phyloP scores from a whole-genome alignment of 2,113 vertebrate species.

The Neotragus pygmaeus region DNA sequence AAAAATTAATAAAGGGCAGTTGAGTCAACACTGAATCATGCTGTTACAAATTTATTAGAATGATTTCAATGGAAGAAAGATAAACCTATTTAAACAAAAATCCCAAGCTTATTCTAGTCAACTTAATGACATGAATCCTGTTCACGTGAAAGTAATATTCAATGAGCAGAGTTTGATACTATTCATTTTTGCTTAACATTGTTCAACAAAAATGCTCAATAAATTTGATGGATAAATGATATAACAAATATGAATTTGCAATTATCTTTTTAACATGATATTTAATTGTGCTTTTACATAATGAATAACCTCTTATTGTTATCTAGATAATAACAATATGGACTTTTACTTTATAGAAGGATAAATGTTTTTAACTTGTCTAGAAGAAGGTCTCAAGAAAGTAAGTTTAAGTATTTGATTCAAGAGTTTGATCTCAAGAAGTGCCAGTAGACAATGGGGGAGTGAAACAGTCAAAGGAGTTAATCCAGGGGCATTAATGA shows the following conservation, averaged over 20 bases:
- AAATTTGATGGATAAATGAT: not conserved
- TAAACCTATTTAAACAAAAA: not conserved
- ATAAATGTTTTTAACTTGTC: not conserved
- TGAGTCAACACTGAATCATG: constrained; percentile 23
- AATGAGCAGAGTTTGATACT: not conserved
- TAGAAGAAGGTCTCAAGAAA: not conserved
- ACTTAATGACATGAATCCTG: not conserved
- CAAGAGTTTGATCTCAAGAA: not conserved
- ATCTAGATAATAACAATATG: not conserved
- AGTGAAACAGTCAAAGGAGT: not conserved
- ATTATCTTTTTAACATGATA: not conserved
- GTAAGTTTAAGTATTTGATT: not conserved
- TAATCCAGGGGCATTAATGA: not conserved
- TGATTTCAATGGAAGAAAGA: not conserved
- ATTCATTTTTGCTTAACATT: not conserved
- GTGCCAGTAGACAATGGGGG: not conserved
- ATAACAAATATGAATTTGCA: not conserved
- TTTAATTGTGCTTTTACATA: not conserved
- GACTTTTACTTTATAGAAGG: not conserved
- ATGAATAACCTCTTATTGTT: not conserved
- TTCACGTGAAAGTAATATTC: not conserved
- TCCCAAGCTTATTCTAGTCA: not conserved
- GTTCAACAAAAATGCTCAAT: not conserved
- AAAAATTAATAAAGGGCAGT: not conserved
- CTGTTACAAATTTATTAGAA: not conserved